Conservation (phyloP, 1,140 invertebrate genomes). For the Atta colombica region DNA sequence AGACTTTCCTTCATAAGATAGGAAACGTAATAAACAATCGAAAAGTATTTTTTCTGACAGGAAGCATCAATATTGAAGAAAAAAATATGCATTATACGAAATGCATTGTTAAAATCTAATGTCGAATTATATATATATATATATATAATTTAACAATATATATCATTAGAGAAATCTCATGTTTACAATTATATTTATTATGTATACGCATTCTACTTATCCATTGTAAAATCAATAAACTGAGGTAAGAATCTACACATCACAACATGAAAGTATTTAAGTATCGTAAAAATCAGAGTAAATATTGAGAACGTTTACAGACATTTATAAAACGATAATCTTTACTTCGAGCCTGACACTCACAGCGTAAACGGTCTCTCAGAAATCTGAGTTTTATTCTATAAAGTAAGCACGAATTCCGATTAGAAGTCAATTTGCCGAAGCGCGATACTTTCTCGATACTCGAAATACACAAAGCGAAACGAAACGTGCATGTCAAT, state of each 20-base stretch:
- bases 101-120: not conserved
- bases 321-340: not conserved
- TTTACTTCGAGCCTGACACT: not conserved
- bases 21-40: slow-evolving; percentile 8
- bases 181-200: not conserved
- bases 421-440: slow-evolving; percentile 54
- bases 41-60: slow-evolving; percentile 6
- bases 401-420: slow-evolving; percentile 22
- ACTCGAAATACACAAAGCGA: not conserved
- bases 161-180: not conserved
- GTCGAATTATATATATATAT: no score
- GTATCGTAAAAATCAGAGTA: no score
- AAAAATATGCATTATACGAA: not conserved
- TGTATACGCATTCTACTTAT: not conserved
- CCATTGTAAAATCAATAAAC: not conserved
- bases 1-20: slow-evolving; percentile 11
- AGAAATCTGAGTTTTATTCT: slow-evolving; percentile 27
- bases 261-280: not conserved
- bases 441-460: slow-evolving; percentile 52
- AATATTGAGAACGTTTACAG: not conserved
- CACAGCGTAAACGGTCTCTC: slow-evolving; percentile 16
- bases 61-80: not conserved
- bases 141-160: no score
- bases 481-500: slow-evolving; percentile 21
- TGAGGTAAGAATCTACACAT: not conserved